Conservation (phyloP, 2,888 invertebrate genomes). For the Cheilosia grossa region DNA sequence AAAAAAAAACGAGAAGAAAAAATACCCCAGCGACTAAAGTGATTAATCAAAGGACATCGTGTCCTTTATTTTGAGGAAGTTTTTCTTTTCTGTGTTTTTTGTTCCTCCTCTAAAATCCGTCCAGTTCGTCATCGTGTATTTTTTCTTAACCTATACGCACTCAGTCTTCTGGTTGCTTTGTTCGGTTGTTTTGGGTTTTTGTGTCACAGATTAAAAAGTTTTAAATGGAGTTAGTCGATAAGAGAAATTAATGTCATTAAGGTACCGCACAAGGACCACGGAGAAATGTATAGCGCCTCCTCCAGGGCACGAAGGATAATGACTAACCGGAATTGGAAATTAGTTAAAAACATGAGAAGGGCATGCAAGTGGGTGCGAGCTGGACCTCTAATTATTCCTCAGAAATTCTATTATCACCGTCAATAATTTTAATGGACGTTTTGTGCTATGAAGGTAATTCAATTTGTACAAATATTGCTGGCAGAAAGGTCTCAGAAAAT, state of each 20-base stretch:
- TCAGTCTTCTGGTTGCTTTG: conserved; percentile 2
- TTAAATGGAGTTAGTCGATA: conserved; percentile 75
- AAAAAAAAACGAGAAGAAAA: conserved; percentile 51
- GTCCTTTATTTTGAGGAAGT: conserved; percentile 69
- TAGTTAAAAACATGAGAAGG: conserved; percentile 44
- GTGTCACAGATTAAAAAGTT: conserved; percentile 75
- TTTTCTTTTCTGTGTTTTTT: conserved; percentile 19
- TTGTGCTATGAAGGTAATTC: conserved; percentile 2
- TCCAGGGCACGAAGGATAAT: conserved; percentile 50
- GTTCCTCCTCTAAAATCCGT: conserved; percentile 20
- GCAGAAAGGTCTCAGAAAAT: too few relatives aligned
- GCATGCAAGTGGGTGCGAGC: conserved; percentile 15
- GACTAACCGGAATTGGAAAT: conserved; percentile 58
- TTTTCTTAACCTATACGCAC: conserved; percentile 49
- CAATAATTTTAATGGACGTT: conserved; percentile 52
- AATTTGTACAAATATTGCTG: neutral
- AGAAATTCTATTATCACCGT: conserved; percentile 44
- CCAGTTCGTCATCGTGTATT: conserved; percentile 65
- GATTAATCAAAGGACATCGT: conserved; percentile 74
- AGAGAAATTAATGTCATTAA: conserved; percentile 74
- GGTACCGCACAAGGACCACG: conserved; percentile 53
- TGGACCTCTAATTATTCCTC: conserved; percentile 27
- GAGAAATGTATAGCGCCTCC: conserved; percentile 25
- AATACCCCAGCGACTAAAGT: conserved; percentile 70
- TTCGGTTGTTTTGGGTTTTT: conserved; percentile 56